phyloP scores from a whole-genome alignment of 2,888 invertebrate genomes.

The Tetragonula carbonaria region DNA sequence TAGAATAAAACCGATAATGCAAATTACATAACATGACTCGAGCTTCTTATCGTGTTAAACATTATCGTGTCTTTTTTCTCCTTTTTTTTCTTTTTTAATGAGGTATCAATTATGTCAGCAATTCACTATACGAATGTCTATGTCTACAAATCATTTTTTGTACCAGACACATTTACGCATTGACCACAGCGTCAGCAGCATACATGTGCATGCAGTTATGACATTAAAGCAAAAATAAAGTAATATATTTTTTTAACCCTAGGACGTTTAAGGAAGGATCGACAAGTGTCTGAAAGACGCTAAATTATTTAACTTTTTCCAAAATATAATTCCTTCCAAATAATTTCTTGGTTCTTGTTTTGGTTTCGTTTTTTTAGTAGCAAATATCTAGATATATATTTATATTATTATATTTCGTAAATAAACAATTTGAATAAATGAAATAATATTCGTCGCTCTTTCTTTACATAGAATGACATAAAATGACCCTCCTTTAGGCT shows the following conservation, averaged over 20 bases:
- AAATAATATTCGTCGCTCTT: not conserved
- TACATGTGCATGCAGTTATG: constrained; percentile 15
- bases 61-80: not conserved
- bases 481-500: not conserved
- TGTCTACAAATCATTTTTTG: constrained; percentile 20
- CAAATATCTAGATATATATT: no score
- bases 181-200: not conserved
- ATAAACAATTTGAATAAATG: not conserved
- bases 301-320: not conserved
- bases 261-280: not conserved
- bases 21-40: not conserved
- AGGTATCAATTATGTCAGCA: constrained; percentile 19
- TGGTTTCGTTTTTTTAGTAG: no score
- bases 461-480: not conserved
- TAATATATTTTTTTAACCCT: not conserved
- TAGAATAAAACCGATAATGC: constrained; percentile 20
- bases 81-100: constrained; percentile 1
- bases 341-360: no score
- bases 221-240: constrained; percentile 18
- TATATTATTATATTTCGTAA: no score
- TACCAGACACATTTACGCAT: constrained; percentile 7
- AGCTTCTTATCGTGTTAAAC: not conserved
- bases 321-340: not conserved
- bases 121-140: constrained; percentile 12
- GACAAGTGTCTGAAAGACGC: not conserved